Evolutionary conservation across 1,140 invertebrate genomes (phyloP), one percentile per base, ranked within the genome.

Genomic region (Cryptotermes secundus): DNA sequence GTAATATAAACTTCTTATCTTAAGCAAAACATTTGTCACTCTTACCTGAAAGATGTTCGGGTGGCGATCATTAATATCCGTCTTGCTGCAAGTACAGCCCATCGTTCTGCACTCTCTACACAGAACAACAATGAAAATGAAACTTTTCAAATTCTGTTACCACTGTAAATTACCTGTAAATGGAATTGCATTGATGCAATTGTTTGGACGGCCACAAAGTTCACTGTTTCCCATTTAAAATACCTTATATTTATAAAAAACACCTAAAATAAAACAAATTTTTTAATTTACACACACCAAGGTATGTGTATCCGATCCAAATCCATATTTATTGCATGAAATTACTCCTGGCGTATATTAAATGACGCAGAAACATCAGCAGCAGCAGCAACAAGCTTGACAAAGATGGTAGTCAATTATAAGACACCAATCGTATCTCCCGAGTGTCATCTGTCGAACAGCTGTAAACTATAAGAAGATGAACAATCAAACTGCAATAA

Each of bases 81-180:
- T 92, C 89, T 95, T 95, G 90, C 95, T 96, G 88, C 94, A 94
- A 86, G 96, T 93, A 91, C 96, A 97, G 90, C 96, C 96, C 96
- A 97, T 97, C n/a, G 49, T 84, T 34, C 45, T 31, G 38, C n/a
- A 22, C 26, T 80, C 83, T 84, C 35, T 1, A 83, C 80, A 79
- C 9, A 83, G 0, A 49, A 34, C 7, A 34, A 34, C 42, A 83
- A 34, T 34, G 19, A 49, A 59, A 72, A 49, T 24, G 34, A 31
- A 49, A 83, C 34, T 1, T 59, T 83, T 42, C 1, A 42, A 49
- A 31, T 72, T n/a, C 26, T 10, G 4, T 31, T 72, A n/a, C 0
- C 7, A 72, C n/a, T 10, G 59, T 31, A 31, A 7, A 31, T 72
- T 10, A 38, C 4, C 38, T 31, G 3, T 22, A 72, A n/a, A 2